Percentiles rank a stretch among this genome's conserved stretches.
phyloP scores from a whole-genome alignment of 2,113 vertebrate genomes.

The Myrmecobius fasciatus region DNA sequence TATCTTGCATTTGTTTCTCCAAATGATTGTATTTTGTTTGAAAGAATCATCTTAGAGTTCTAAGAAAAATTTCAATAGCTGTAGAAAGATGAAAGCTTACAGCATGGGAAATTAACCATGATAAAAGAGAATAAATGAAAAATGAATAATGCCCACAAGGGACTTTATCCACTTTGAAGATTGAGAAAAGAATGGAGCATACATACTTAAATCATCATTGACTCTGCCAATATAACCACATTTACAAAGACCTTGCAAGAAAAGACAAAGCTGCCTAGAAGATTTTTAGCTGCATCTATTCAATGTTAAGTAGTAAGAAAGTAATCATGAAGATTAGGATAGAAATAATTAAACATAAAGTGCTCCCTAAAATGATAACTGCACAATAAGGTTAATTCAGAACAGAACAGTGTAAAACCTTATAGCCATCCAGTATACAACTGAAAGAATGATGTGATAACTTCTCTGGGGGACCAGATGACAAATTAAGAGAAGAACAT shows the following conservation, averaged over 20 bases:
- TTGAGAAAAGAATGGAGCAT: not conserved
- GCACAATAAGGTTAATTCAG: not conserved
- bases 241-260: not conserved
- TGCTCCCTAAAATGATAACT: not conserved
- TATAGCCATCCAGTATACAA: not conserved
- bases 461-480: not conserved
- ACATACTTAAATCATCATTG: not conserved
- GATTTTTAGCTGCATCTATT: not conserved
- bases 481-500: not conserved
- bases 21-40: not conserved
- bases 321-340: not conserved
- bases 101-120: not conserved
- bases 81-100: not conserved
- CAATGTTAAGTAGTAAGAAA: not conserved
- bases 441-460: not conserved
- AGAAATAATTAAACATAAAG: not conserved
- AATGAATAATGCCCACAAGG: not conserved
- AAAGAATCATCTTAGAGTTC: not conserved
- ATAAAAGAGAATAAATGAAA: not conserved
- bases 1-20: not conserved
- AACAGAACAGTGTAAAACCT: not conserved
- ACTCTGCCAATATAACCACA: not conserved
- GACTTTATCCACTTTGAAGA: not conserved
- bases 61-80: not conserved
- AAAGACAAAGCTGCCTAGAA: not conserved